Percentiles rank a stretch among this genome's conserved stretches.
These are phyloP conservation scores for Pelodiscus sinensis DNA, from an alignment of 2,113 vertebrate genomes.

Conservation along the genomic window DNA sequence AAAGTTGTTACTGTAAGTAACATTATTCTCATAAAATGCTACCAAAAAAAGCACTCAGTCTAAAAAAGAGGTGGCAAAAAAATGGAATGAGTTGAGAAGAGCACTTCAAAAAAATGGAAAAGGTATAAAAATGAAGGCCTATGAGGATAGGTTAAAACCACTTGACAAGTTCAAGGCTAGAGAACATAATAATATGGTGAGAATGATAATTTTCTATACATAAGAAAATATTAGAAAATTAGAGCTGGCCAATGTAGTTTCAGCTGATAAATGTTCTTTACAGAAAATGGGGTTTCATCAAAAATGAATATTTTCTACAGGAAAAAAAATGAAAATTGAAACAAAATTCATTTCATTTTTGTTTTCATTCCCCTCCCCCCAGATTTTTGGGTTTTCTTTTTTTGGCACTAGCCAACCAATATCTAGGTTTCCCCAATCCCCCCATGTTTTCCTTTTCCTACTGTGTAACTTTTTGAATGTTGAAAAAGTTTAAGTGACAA, in stretches of 20 bases:
- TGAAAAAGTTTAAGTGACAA: not conserved
- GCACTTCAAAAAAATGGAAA: not conserved
- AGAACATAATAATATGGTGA: not conserved
- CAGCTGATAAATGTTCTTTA: not conserved
- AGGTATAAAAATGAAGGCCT: not conserved
- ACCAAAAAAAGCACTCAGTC: not conserved
- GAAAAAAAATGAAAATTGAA: not conserved
- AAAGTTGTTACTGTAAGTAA: slow-evolving; percentile 88
- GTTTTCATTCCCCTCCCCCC: not conserved
- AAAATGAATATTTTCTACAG: not conserved
- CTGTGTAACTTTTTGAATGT: not conserved
- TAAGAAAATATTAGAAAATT: not conserved
- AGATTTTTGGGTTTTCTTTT: not conserved
- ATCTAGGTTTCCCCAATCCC: not conserved
- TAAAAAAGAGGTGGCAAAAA: not conserved
- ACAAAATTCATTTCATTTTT: not conserved
- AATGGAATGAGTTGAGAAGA: not conserved
- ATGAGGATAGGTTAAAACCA: not conserved
- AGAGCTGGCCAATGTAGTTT: not conserved
- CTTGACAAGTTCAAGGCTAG: not conserved
- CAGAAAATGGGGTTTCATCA: not conserved
- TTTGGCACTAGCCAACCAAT: not conserved
- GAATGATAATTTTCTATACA: not conserved
- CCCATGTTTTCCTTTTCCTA: not conserved
- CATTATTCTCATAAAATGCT: not conserved